Evolutionary conservation across 2,888 invertebrate species (phyloP).

Genomic region (Iselma pallidipennis): DNA sequence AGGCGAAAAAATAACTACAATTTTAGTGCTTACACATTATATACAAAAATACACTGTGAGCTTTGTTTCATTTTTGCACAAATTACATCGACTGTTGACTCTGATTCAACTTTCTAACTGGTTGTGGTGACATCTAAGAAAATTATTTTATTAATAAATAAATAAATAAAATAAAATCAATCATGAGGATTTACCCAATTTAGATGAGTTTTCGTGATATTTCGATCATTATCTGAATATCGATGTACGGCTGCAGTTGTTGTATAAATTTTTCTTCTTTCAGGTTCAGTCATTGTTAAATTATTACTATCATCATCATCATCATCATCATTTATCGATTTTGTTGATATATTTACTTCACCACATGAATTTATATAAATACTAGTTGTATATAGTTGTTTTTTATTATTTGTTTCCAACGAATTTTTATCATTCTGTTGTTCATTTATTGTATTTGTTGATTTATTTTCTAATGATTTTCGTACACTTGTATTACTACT

Average conservation of each 20-base stretch:
- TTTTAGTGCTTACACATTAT: conserved; percentile 22
- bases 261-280: conserved; percentile 44
- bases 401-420: conserved; percentile 30
- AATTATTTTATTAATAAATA: neutral
- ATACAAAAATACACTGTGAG: conserved; percentile 17
- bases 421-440: conserved; percentile 18
- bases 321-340: neutral
- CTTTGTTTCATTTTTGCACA: neutral
- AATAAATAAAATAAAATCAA: neutral
- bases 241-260: conserved; percentile 50
- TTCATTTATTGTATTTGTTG: conserved; percentile 14
- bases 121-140: conserved; percentile 50
- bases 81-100: conserved; percentile 47
- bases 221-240: conserved; percentile 47
- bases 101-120: conserved; percentile 44
- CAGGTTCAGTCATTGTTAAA: conserved; percentile 37
- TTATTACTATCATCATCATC: conserved; percentile 46
- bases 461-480: conserved; percentile 22
- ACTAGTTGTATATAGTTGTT: conserved; percentile 53
- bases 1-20: too few relatives aligned
- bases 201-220: conserved; percentile 28
- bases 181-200: conserved; percentile 35
- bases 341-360: conserved; percentile 38
- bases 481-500: conserved; percentile 38
- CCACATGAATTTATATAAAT: conserved; percentile 53